These are phyloP conservation scores for Diploscapter pachys DNA, from an alignment of 1,140 invertebrate genomes.

Conservation along the genomic window DNA sequence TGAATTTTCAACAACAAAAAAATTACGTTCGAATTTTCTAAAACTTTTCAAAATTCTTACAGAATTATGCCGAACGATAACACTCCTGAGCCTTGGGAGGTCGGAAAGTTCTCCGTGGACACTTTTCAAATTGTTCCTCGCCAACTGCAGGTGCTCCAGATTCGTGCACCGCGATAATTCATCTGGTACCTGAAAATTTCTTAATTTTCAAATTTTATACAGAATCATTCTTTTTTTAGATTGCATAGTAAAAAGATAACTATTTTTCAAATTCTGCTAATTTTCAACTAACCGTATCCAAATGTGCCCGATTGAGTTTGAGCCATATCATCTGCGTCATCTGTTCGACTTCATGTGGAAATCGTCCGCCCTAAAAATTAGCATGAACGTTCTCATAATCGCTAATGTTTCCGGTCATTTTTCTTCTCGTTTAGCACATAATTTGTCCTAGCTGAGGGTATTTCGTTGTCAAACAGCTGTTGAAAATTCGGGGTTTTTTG, in stretches of 20 bases:
- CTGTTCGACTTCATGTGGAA: conserved; percentile 83
- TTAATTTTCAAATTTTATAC: background rate
- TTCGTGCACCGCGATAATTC: conserved; percentile 90
- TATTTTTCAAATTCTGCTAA: background rate
- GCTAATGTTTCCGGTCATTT: too few relatives aligned
- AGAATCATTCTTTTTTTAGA: background rate
- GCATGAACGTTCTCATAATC: too few relatives aligned
- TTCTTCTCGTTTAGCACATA: too few relatives aligned
- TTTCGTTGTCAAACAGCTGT: too few relatives aligned
- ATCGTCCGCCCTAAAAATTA: conserved; percentile 74
- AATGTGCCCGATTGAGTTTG: conserved; percentile 83
- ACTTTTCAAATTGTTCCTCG: conserved; percentile 83
- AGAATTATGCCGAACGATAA: conserved; percentile 92
- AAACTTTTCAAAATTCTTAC: conserved; percentile 24
- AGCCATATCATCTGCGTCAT: conserved; percentile 98
- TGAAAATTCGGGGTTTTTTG: too few relatives aligned
- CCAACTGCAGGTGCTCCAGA: conserved; percentile 88
- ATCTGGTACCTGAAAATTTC: conserved; percentile 73
- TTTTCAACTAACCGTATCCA: conserved; percentile 62
- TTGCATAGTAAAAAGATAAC: background rate
- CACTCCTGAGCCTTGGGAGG: conserved; percentile 76
- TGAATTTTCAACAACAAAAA: conserved; percentile 68
- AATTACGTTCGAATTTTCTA: background rate
- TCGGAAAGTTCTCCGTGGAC: conserved; percentile 87
- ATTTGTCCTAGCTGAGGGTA: too few relatives aligned